These are phyloP conservation scores for Ypsolopha sequella DNA, from an alignment of 2,888 invertebrate genomes.

Conservation along the genomic window DNA sequence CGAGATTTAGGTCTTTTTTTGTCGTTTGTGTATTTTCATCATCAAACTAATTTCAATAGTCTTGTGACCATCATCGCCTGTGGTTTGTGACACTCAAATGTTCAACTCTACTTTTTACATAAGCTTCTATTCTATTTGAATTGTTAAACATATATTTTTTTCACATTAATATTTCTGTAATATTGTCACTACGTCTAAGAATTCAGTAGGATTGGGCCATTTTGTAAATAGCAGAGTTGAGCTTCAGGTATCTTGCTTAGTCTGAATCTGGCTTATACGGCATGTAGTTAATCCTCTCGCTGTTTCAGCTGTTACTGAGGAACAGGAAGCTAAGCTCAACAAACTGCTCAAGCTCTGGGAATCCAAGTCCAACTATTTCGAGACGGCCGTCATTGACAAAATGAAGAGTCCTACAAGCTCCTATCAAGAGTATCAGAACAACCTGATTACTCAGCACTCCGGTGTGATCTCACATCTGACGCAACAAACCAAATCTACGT, in stretches of 20 bases:
- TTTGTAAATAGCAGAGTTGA: slow-evolving; percentile 1
- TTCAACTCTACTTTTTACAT: slow-evolving; percentile 2
- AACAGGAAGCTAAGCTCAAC: slow-evolving; percentile 91
- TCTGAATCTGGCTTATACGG: slow-evolving; percentile 36
- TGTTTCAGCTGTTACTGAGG: slow-evolving; percentile 83
- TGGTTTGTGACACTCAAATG: slow-evolving; percentile 40
- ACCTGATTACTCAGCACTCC: slow-evolving; percentile 84
- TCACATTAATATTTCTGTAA: too few relatives aligned
- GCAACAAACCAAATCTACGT: slow-evolving; percentile 84
- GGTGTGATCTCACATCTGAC: slow-evolving; percentile 82
- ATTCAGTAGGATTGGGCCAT: background rate
- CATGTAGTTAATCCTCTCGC: slow-evolving; percentile 51
- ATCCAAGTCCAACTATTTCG: slow-evolving; percentile 92
- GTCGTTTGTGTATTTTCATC: slow-evolving; percentile 56
- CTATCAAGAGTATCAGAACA: slow-evolving; percentile 91
- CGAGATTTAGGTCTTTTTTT: slow-evolving; percentile 56
- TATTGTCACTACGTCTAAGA: too few relatives aligned
- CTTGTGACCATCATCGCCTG: slow-evolving; percentile 41
- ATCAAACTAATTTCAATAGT: slow-evolving; percentile 32
- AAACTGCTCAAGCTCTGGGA: slow-evolving; percentile 97
- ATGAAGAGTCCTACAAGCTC: slow-evolving; percentile 89
- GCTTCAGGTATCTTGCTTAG: slow-evolving; percentile 60
- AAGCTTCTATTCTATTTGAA: background rate
- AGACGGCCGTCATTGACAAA: slow-evolving; percentile 84
- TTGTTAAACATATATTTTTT: background rate